These are phyloP conservation scores for Myotis vivesi DNA, from an alignment of 2,797 vertebrate genomes.

Conservation along the genomic window DNA sequence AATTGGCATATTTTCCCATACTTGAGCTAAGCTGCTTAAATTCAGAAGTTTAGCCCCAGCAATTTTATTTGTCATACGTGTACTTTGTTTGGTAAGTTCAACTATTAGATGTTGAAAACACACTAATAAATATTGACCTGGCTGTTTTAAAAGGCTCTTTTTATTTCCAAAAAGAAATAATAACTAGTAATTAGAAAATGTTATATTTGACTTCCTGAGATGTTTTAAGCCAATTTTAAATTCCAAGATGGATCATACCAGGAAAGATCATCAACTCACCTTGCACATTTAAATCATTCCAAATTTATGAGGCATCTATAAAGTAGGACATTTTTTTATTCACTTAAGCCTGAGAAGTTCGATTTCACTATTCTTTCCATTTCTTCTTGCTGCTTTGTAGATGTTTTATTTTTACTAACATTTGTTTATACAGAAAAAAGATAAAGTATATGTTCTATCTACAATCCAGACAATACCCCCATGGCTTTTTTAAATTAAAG, in stretches of 20 bases:
- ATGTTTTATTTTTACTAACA: conserved; percentile 25
- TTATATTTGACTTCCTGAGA: not conserved
- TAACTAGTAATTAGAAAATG: not conserved
- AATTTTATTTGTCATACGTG: not conserved
- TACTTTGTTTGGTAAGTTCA: not conserved
- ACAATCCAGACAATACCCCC: not conserved
- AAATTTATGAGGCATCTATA: not conserved
- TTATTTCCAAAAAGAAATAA: not conserved
- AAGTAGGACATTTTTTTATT: not conserved
- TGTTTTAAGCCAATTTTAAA: conserved; percentile 4
- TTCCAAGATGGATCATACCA: not conserved
- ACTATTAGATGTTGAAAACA: not conserved
- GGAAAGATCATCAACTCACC: not conserved
- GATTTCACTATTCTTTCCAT: not conserved
- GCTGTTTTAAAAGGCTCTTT: not conserved
- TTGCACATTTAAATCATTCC: not conserved
- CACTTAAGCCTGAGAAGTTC: not conserved
- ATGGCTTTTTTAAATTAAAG: not conserved
- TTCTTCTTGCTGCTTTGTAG: not conserved
- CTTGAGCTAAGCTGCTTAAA: not conserved
- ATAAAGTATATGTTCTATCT: not conserved
- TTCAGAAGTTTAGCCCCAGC: not conserved
- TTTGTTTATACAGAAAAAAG: conserved; percentile 29
- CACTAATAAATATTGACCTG: conserved; percentile 8
- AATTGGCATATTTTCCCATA: not conserved